Base-by-base conservation (phyloP, 2,797 vertebrate genomes). In the Crenuchus spilurus region DNA sequence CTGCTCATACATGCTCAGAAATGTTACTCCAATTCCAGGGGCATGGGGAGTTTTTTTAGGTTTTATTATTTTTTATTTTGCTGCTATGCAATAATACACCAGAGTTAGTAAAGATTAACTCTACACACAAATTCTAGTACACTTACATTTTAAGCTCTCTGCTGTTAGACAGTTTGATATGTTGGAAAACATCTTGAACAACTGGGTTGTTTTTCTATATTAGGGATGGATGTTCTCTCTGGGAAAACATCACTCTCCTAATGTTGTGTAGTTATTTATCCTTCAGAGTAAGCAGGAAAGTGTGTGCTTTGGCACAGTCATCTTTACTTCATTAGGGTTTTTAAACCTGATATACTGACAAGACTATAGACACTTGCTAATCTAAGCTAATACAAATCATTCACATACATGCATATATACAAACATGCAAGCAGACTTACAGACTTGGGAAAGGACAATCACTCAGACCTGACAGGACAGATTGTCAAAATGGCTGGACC, bases 61-160 rank as follows among this genome's bases (percentile, higher is more conserved):
- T 37, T 44, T 26, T 6, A 3, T 72, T 51, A 3, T 10, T 42
- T 14, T 16, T 10, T 4, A 41, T 14, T 67, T 74, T 67, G 54
- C 63, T 68, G 65, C 57, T 70, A 55, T 46, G 65, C 57, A 69
- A 70, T 46, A 55, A 62, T 48, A 75, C 73, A 52, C 20, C 16
- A 54, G 48, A 18, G 46, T 39, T 39, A n/a, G 22, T 66, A 14
- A 30, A 49, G 10, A 35, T 63, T 6, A 28, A 46, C 39, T 62
- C 60, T 42, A 39, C n/a, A 64, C 26, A 31, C 42, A 48, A 13
- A 13, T 66, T 66, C 28, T 22, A 11, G 24, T 52, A 26, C 37
- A 9, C n/a, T 75, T 54, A 24, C 16, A 13, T 3, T 69, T 52
- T 51, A 46, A 67, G n/a, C 54, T 51, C 42, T 44, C 26, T 62